Percentiles rank a stretch among this genome's conserved stretches.
Conservation (phyloP, 2,113 vertebrate species). For the Heteronetta atricapilla region DNA sequence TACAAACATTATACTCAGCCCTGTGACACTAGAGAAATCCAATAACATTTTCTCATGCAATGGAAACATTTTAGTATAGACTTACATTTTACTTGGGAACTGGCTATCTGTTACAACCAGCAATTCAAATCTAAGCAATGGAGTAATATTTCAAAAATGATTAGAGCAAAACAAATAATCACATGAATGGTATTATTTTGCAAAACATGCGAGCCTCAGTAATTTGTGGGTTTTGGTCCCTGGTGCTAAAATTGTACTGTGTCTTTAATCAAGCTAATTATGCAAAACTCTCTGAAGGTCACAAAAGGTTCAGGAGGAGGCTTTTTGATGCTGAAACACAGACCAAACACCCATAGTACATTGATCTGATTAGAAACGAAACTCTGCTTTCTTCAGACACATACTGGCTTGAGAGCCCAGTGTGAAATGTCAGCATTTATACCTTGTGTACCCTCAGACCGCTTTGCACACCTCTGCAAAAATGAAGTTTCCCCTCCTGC, state of each 20-base stretch:
- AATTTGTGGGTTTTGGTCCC: slow-evolving; percentile 65
- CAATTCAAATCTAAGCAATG: slow-evolving; percentile 34
- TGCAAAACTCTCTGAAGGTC: slow-evolving; percentile 61
- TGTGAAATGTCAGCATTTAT: background rate
- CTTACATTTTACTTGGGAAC: slow-evolving; percentile 33
- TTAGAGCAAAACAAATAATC: slow-evolving; percentile 69
- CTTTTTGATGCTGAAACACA: slow-evolving; percentile 51
- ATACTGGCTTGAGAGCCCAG: background rate
- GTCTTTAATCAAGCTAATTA: slow-evolving; percentile 74
- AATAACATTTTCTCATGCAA: slow-evolving; percentile 13
- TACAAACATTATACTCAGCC: background rate
- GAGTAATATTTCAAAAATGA: slow-evolving; percentile 65
- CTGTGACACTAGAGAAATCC: background rate
- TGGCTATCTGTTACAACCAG: slow-evolving; percentile 52
- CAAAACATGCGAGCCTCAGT: slow-evolving; percentile 52
- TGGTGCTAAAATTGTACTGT: slow-evolving; percentile 61
- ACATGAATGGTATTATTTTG: slow-evolving; percentile 67
- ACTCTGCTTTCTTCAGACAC: background rate
- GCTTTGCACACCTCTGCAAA: background rate
- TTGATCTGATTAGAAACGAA: slow-evolving; percentile 2
- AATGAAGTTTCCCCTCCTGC: background rate
- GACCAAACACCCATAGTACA: background rate
- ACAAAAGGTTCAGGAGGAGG: slow-evolving; percentile 57
- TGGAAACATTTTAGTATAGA: slow-evolving; percentile 42
- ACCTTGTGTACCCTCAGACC: background rate